Base-by-base conservation (phyloP, 2,797 vertebrate genomes). In the Chanos chanos region DNA sequence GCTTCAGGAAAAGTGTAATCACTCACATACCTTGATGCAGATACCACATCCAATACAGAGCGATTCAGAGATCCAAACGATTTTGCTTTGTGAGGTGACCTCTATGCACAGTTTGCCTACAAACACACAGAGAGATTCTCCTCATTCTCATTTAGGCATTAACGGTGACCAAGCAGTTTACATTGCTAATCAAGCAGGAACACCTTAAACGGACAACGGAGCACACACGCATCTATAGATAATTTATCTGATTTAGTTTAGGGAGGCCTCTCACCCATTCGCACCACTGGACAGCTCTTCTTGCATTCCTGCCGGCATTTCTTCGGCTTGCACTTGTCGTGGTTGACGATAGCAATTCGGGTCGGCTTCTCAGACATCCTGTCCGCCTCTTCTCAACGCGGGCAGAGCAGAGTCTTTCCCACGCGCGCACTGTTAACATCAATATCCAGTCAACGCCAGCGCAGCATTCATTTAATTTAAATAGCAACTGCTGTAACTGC, bases 291-390 rank as follows among this genome's bases (percentile, higher is more conserved):
- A 73, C 97, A 99, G 79, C 94, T 97, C 83, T 99, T 99, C 83
- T 99, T 98, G 86, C 97, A 99, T 73, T 98, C 97, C 65, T 98
- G 96, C 2, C 94, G 91, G 64, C 96, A 99, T 84, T 99, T 99
- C 87, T 98, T 98, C 39, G 96, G 96, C 77, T 98, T 99, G 81
- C 96, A 99, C 72, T 98, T 98, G 90, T 99, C 96, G 51, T 98
- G 94, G 85, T 94, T 98, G 72, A 99, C 96, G 76, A 99, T 98
- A 71, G 96, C 94, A 72, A 99, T 98, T 81, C 96, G n/a, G n/a
- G n/a, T 41, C 3, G 59, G 59, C 36, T 52, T 62, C 44, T 62
- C 48, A 52, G 48, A 52, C 59, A 61, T 52, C 4, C 25, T 50
- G 21, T 12, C 21, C 3, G 8, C 15, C 9, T 53, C 37, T 16